These are phyloP conservation scores for Catharus minimus DNA, from an alignment of 2,113 vertebrate species.

Conservation along the genomic window DNA sequence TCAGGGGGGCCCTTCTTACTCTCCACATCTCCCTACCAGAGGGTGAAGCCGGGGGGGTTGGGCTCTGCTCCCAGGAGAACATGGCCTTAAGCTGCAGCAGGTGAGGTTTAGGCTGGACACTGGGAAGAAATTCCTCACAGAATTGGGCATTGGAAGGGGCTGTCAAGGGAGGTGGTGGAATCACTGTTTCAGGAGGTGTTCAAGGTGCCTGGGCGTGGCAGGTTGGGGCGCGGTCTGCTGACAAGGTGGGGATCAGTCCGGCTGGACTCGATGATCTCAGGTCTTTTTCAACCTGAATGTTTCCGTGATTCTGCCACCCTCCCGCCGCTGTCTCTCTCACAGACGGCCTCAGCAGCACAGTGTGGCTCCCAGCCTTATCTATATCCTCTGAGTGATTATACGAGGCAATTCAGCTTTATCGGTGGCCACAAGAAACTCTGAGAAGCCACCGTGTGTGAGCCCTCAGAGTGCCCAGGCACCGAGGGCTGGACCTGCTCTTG, in stretches of 20 bases:
- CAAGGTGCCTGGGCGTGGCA: too few relatives aligned
- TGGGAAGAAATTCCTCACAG: neutral
- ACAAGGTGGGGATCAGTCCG: neutral
- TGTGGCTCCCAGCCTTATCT: neutral
- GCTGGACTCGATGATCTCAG: neutral
- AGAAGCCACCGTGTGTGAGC: neutral
- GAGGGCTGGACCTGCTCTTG: accelerated
- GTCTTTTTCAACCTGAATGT: neutral
- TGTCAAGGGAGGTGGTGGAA: neutral
- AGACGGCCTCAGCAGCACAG: neutral
- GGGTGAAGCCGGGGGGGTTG: accelerated
- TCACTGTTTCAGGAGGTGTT: neutral
- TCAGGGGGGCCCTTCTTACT: neutral
- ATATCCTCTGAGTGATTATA: accelerated
- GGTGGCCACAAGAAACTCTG: neutral
- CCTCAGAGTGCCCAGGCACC: accelerated
- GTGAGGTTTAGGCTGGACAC: neutral
- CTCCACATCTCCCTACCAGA: neutral
- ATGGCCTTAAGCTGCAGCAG: neutral
- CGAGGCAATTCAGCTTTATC: neutral
- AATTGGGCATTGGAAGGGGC: neutral
- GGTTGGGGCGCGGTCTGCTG: neutral
- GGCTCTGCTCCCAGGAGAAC: neutral
- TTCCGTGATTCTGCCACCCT: neutral
- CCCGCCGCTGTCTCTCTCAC: neutral